phyloP scores from a whole-genome alignment of 2,797 vertebrate species.

The Bradypodion ventrale region DNA sequence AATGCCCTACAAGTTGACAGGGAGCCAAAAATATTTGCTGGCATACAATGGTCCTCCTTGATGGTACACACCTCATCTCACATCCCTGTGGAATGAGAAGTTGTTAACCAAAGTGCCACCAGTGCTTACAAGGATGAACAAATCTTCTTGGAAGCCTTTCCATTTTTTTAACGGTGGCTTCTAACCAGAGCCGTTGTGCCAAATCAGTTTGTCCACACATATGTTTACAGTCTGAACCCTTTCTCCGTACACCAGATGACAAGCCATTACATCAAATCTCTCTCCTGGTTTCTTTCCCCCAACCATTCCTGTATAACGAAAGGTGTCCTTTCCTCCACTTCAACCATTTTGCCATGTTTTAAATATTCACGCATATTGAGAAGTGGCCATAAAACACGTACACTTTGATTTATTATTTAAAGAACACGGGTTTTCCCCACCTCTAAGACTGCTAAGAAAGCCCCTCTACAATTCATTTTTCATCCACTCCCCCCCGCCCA shows the following conservation, averaged over 20 bases:
- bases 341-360: conserved; percentile 80
- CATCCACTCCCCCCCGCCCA: conserved; percentile 78
- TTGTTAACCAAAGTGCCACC: not conserved
- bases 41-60: too few relatives aligned
- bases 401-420: conserved; percentile 93
- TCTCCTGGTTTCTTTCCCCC: conserved; percentile 9
- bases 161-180: conserved; percentile 51
- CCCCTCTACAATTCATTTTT: conserved; percentile 66
- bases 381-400: conserved; percentile 82
- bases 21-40: too few relatives aligned
- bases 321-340: conserved; percentile 22
- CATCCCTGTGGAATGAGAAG: not conserved
- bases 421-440: conserved; percentile 64
- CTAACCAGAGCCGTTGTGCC: conserved; percentile 78
- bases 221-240: conserved; percentile 70
- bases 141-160: conserved; percentile 13
- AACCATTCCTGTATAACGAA: conserved; percentile 52
- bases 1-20: not conserved
- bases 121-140: not conserved
- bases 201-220: conserved; percentile 78
- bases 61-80: not conserved
- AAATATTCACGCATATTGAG: conserved; percentile 85
- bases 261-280: conserved; percentile 77
- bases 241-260: conserved; percentile 66
- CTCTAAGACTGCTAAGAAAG: conserved; percentile 69